Base-by-base conservation (phyloP, 2,797 vertebrate genomes). In the Australoheros facetus region DNA sequence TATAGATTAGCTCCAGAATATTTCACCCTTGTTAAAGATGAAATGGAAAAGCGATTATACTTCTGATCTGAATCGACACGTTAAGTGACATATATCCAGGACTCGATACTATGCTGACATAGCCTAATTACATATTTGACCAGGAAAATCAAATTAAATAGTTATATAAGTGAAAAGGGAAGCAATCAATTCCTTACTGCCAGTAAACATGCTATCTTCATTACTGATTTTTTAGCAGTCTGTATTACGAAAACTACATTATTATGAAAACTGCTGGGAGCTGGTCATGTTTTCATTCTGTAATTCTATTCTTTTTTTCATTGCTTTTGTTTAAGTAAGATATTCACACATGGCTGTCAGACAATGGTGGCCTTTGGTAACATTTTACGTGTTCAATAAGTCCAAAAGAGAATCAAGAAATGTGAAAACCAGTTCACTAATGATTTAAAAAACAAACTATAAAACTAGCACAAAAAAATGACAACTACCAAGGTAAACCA, bases 1-100 rank as follows among this genome's bases (percentile, higher is more conserved):
- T 84, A 90, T 78, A 91, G 89, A 92, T 93, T 91, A 91, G 88
- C 87, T 84, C 72, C 78, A 81, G 88, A 93, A 93, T 88, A 93
- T 91, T 90, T 91, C 84, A 85, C 70, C 84, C 87, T 84, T 84
- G 86, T 88, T 91, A 87, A 78, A 90, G 85, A 90, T 88, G 51
- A 86, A 88, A 91, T 88, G 82, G 91, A 83, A 89, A 91, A 88
- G 79, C 82, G 84, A 89, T 92, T 84, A 82, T 73, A 45, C 78
- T 82, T 89, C 28, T 80, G 83, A 89, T 92, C 72, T 78, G 80
- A 89, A 90, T 89, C 11, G 55, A 76, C 86, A 87, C n/a, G 77
- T 87, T 86, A 87, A 91, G 73, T 77, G 84, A 89, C 83, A 85
- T 87, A 87, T 91, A 89, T 87, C 78, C 87, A 86, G 69, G 88